Base-by-base conservation (phyloP, 2,113 vertebrate genomes). In the Proterorhinus semilunaris region DNA sequence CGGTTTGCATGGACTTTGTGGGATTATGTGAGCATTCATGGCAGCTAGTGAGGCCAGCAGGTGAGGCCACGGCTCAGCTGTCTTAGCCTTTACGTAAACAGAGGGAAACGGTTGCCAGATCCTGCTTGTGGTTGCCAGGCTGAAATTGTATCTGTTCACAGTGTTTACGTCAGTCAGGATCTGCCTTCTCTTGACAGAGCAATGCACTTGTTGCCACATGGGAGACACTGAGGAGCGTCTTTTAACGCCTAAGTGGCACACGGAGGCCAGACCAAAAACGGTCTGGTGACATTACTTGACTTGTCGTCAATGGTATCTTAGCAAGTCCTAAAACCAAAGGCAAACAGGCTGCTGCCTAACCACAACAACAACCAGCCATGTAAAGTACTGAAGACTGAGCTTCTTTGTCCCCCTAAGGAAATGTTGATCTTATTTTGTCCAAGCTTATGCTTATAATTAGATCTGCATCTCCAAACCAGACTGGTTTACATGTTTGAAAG, bases 71-170 rank as follows among this genome's bases (percentile, higher is more conserved):
- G 85, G 88, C 87, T 91, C 84, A 81, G 87, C 84, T 85, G 82
- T 86, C 92, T 97, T 89, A 98, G 97, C 95, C 94, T 92, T 96
- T 96, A 88, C 92, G 94, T 93, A 98, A 98, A 99, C 94, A 98
- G 69, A 67, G 83, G 42, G 53, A 69, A 42, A 71, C 83, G 83
- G 85, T 75, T 80, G 81, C 78, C 79, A 86, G 72, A 80, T 74
- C 77, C 65, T 62, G 72, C 74, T 62, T 85, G 69, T 47, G 93
- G 58, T 94, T 95, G 93, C 94, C 93, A 89, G 93, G 94, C 93
- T 93, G 93, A 93, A 93, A 92, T 93, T 93, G 92, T 93, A 87
- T 91, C 92, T 90, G 86, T 87, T 79, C 85, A 82, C 83, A 83
- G 44, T 51, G 43, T 64, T 87, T 65, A 84, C 75, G 78, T 91